Percentiles rank a stretch among this genome's conserved stretches.
phyloP scores from a whole-genome alignment of 2,888 invertebrate genomes.

The Drosophila leonis region DNA sequence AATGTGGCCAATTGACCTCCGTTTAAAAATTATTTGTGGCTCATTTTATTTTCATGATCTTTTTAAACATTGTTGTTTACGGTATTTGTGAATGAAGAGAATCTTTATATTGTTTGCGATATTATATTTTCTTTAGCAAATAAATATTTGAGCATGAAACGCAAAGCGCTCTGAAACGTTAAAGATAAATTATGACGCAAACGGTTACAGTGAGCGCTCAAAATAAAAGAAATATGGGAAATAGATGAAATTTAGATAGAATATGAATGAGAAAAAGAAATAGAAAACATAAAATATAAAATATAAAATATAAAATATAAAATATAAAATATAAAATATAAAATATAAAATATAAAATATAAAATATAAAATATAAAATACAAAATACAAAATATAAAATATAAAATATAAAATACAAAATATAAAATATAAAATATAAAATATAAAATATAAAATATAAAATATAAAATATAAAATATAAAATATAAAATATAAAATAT shows the following conservation, averaged over 20 bases:
- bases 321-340: background rate
- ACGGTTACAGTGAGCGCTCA: background rate
- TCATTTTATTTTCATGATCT: background rate
- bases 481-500: no score
- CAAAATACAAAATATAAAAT: background rate
- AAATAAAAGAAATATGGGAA: background rate
- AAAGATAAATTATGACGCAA: constrained; percentile 5
- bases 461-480: no score
- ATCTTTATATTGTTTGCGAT: background rate
- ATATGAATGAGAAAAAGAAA: background rate
- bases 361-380: background rate
- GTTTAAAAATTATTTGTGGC: constrained; percentile 8
- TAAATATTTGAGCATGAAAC: constrained; percentile 12
- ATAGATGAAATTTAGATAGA: no score
- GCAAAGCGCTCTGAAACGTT: background rate
- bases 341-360: background rate
- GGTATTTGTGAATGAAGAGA: background rate
- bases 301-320: background rate
- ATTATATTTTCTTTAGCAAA: constrained; percentile 4
- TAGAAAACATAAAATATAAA: background rate
- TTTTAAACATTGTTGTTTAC: constrained; percentile 18
- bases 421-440: no score
- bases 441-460: no score
- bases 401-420: no score
- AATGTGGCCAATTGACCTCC: background rate